phyloP scores from a whole-genome alignment of 2,113 vertebrate genomes.

The Seriola dumerili region DNA sequence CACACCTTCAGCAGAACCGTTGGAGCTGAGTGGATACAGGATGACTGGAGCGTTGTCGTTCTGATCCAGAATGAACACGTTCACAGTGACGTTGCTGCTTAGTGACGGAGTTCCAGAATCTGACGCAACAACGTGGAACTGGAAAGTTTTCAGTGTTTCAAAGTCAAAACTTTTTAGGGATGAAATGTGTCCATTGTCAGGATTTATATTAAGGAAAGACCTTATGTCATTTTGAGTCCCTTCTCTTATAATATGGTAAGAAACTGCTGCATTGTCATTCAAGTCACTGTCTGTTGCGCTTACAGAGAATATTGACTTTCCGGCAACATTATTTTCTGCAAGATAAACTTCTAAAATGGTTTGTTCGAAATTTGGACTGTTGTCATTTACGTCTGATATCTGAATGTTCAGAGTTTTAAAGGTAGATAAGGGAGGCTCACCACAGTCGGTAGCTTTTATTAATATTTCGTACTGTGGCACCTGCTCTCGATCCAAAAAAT shows the following conservation, averaged over 20 bases:
- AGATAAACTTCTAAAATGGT: constrained; percentile 65
- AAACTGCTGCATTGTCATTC: constrained; percentile 70
- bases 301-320: constrained; percentile 68
- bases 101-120: constrained; percentile 35
- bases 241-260: constrained; percentile 56
- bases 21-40: constrained; percentile 12
- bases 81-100: constrained; percentile 21
- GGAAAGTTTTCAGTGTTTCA: constrained; percentile 61
- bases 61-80: constrained; percentile 16
- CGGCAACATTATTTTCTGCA: constrained; percentile 74
- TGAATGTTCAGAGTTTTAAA: constrained; percentile 68
- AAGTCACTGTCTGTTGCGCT: constrained; percentile 69
- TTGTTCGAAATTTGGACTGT: constrained; percentile 70
- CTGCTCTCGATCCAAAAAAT: constrained; percentile 69
- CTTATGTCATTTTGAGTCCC: constrained; percentile 25
- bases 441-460: constrained; percentile 74
- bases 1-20: constrained; percentile 17
- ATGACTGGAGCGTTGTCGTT: constrained; percentile 27
- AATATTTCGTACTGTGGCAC: constrained; percentile 80
- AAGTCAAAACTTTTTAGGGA: constrained; percentile 76
- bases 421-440: constrained; percentile 63
- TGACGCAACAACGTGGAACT: constrained; percentile 33
- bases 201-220: constrained; percentile 65
- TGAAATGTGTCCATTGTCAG: constrained; percentile 61
- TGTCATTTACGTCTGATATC: constrained; percentile 81